Conservation (phyloP, 1,140 invertebrate species). For the Zaprionus tsacasi region DNA sequence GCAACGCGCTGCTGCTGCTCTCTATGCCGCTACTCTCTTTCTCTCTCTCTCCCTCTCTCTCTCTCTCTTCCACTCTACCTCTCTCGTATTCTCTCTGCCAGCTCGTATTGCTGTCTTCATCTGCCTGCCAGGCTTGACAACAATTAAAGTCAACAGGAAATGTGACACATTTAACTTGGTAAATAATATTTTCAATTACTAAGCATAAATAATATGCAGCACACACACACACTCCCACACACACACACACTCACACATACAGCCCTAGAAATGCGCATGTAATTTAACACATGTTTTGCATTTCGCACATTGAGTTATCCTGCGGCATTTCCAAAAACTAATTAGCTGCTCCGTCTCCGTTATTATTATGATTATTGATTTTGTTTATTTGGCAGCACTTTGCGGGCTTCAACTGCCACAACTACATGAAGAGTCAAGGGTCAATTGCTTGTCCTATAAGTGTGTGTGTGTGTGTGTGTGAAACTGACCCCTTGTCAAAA, state of each 20-base stretch:
- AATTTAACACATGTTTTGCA: conserved; percentile 73
- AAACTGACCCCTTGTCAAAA: conserved; percentile 2
- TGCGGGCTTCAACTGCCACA: conserved; percentile 23
- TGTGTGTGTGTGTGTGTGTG: neutral
- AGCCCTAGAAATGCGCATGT: conserved; percentile 30
- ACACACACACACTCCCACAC: neutral
- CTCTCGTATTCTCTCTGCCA: neutral
- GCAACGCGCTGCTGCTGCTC: conserved; percentile 4
- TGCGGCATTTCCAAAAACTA: conserved; percentile 75
- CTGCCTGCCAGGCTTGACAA: conserved; percentile 68
- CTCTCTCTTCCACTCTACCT: neutral
- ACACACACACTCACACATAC: neutral
- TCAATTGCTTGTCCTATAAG: neutral
- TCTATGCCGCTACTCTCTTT: neutral
- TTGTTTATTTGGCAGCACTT: conserved; percentile 31
- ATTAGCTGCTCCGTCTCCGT: conserved; percentile 64
- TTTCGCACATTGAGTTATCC: conserved; percentile 64
- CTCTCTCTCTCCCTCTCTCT: neutral
- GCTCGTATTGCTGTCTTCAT: neutral
- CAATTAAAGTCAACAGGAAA: conserved; percentile 81
- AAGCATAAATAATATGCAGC: conserved; percentile 64
- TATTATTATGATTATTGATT: too few relatives aligned
- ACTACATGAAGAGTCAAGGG: conserved; percentile 17
- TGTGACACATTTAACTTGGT: conserved; percentile 78
- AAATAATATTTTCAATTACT: conserved; percentile 82